A percentile compares a stretch with the other conserved stretches of the same genome.
Evolutionary conservation across 2,797 vertebrate species (phyloP).

Genomic region (Avahi laniger): DNA sequence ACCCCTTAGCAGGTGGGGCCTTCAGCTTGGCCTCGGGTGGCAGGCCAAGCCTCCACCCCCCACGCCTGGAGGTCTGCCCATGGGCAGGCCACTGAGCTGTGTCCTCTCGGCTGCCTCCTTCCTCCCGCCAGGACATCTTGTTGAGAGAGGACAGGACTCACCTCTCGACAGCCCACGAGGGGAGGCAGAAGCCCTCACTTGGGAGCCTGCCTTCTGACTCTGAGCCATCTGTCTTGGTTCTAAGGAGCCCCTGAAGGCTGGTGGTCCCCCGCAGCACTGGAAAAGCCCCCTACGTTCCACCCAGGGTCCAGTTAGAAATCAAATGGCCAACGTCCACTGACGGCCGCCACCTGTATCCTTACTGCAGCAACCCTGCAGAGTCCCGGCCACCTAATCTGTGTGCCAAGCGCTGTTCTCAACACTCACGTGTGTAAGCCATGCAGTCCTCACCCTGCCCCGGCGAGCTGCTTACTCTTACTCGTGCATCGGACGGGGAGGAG

Average conservation of each 20-base stretch:
- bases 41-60: neutral
- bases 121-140: neutral
- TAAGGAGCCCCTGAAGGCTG: neutral
- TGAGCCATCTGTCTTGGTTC: neutral
- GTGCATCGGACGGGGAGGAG: neutral
- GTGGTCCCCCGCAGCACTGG: neutral
- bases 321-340: neutral
- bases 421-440: rapidly evolving
- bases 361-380: neutral
- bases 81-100: neutral
- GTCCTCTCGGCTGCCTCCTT: neutral
- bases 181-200: neutral
- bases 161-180: neutral
- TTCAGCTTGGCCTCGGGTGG: neutral
- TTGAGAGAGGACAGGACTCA: neutral
- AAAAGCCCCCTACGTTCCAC: neutral
- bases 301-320: neutral
- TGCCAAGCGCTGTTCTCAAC: neutral
- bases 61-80: neutral
- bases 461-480: neutral
- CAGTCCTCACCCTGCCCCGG: neutral
- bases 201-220: neutral
- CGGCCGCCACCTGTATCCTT: neutral
- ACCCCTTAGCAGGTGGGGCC: too few relatives aligned
- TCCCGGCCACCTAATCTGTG: neutral